Conservation (phyloP, 2,797 vertebrate genomes). For the Myoxocephalus aenaeus region DNA sequence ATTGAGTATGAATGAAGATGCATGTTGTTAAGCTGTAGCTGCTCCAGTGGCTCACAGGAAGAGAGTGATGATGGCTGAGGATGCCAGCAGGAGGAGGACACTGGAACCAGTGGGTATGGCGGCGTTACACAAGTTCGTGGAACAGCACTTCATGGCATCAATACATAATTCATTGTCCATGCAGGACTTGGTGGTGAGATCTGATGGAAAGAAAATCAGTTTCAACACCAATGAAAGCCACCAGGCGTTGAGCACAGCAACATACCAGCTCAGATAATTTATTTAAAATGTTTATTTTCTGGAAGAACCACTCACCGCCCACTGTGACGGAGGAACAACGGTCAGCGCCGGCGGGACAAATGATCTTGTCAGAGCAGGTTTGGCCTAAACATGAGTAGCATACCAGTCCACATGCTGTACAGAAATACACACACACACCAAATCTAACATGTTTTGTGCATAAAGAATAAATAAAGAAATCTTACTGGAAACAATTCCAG, state of each 20-base stretch:
- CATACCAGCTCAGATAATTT: background rate
- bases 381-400: background rate
- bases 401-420: constrained; percentile 34
- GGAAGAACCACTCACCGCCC: background rate
- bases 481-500: no score
- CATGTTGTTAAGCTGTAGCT: background rate
- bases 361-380: fast-evolving
- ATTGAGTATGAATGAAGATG: background rate
- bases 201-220: constrained; percentile 1
- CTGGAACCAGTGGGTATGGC: constrained; percentile 24
- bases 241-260: background rate
- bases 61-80: constrained; percentile 29
- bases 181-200: background rate
- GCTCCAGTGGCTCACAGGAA: constrained; percentile 16
- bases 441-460: no score
- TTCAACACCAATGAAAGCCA: background rate
- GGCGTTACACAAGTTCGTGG: constrained; percentile 42
- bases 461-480: no score
- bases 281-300: background rate
- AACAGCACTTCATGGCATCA: constrained; percentile 6
- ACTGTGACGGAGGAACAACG: fast-evolving
- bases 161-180: fast-evolving
- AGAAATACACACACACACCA: constrained; percentile 5
- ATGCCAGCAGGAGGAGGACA: constrained; percentile 36
- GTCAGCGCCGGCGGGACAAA: fast-evolving